phyloP scores from a whole-genome alignment of 2,888 invertebrate species.

The Latrodectus hesperus region DNA sequence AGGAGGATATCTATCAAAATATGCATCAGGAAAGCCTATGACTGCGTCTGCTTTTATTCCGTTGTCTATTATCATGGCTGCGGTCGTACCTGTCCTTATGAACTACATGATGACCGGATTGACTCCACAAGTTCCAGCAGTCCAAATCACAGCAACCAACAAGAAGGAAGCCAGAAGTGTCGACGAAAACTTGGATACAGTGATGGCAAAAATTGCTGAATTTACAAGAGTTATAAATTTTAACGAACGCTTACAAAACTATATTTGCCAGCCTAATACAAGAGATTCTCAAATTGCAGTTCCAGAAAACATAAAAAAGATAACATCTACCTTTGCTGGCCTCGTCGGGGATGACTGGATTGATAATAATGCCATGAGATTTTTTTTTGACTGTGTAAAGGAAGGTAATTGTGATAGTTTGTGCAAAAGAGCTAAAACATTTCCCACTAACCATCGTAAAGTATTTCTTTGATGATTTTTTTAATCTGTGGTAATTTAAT shows the following conservation, averaged over 20 bases:
- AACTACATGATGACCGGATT: conserved; percentile 55
- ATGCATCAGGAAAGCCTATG: conserved; percentile 28
- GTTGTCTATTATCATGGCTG: conserved; percentile 35
- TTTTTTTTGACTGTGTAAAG: conserved; percentile 34
- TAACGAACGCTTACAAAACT: conserved; percentile 46
- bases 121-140: not conserved
- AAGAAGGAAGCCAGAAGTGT: conserved; percentile 27
- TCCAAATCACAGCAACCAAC: conserved; percentile 34
- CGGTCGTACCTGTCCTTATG: conserved; percentile 52
- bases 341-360: conserved; percentile 42
- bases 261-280: conserved; percentile 27
- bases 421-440: conserved; percentile 9
- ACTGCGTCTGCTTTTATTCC: conserved; percentile 49
- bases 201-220: conserved; percentile 23
- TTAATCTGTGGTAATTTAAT: too few species aligned
- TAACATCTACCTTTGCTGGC: conserved; percentile 12
- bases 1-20: conserved; percentile 39
- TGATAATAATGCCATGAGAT: conserved; percentile 17
- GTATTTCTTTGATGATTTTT: too few species aligned
- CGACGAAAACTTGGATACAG: not conserved
- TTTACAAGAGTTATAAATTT: conserved; percentile 32
- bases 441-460: not conserved
- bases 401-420: conserved; percentile 53
- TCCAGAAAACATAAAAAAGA: conserved; percentile 20
- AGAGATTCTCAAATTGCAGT: not conserved